Base-by-base conservation (phyloP, 2,888 invertebrate species). In the Thymelicus sylvestris region DNA sequence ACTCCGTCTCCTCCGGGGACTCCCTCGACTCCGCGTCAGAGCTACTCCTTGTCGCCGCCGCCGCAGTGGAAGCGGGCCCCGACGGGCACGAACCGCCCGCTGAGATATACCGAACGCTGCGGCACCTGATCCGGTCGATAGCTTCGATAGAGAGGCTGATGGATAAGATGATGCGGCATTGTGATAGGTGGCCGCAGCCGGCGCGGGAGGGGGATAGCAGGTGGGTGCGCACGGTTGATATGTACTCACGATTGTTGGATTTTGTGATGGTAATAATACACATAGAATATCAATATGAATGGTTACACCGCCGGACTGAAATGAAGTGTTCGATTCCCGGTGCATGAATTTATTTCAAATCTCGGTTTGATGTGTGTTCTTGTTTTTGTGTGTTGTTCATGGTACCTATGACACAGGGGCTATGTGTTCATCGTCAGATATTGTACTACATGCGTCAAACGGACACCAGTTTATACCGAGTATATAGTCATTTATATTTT, bases 121-220 rank as follows among this genome's bases (percentile, higher is more conserved):
- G 89, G 0, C 89, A 89, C 55, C 87, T 92, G 24, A 91, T 92
- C 90, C 76, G 88, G 19, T 92, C 91, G 64, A 92, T 92, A 65
- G 90, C 92, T 0, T 86, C 90, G n/a, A 91, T 92, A 4, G 93
- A 93, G 81, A 72, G 91, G 44, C 85, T 92, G 8, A 93, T 93
- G 93, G 92, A 93, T 77, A 77, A 88, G 2, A 91, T 93, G 74
- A 77, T 92, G 60, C 80, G 84, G 72, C 91, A 91, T 65, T 90
- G 90, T 72, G 90, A 87, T 75, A 89, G 88, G 59, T 92, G 92
- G 90, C 90, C 87, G 8, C 74, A 79, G 44, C 79, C 79, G 67
- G 77, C 76, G 81, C 0, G 86, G 87, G 47, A 84, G 85, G 86
- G 86, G 6, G 63, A 63, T 2, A 31, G 19, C 38, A 63, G 68